These are phyloP conservation scores for Ptilodon capucinus DNA, from an alignment of 2,888 invertebrate genomes.

Conservation along the genomic window DNA sequence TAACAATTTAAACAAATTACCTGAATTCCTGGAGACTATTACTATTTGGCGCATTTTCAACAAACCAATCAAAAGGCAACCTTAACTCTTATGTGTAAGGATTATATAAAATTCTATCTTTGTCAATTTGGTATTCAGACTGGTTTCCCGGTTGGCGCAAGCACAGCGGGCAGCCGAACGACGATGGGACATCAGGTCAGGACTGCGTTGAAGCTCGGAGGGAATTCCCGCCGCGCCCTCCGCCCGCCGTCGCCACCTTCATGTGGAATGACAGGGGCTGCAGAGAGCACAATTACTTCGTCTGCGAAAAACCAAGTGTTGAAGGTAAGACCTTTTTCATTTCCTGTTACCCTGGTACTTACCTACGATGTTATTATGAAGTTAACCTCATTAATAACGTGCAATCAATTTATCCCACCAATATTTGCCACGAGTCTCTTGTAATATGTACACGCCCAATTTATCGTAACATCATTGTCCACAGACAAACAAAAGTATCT, in stretches of 20 bases:
- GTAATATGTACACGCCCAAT: too few species aligned
- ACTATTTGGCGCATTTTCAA: too few species aligned
- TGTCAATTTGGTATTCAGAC: slow-evolving; percentile 72
- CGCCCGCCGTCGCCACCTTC: slow-evolving; percentile 78
- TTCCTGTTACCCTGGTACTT: neutral
- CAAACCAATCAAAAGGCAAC: too few species aligned
- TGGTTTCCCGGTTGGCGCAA: slow-evolving; percentile 93
- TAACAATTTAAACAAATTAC: too few species aligned
- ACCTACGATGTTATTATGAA: neutral
- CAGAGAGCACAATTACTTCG: slow-evolving; percentile 86
- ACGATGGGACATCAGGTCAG: slow-evolving; percentile 90
- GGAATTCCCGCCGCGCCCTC: slow-evolving; percentile 84
- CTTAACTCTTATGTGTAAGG: neutral
- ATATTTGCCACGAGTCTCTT: too few species aligned
- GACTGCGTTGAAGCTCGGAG: slow-evolving; percentile 91
- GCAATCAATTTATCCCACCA: too few species aligned
- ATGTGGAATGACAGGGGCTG: slow-evolving; percentile 94
- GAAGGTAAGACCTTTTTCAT: slow-evolving; percentile 81
- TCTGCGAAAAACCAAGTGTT: slow-evolving; percentile 87
- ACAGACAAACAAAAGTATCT: too few species aligned
- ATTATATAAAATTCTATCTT: neutral
- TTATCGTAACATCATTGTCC: too few species aligned
- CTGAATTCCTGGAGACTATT: too few species aligned
- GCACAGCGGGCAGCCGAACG: slow-evolving; percentile 89
- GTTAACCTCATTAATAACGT: too few species aligned